Base-by-base conservation (phyloP, 2,888 invertebrate species). In the Anodontia alba region DNA sequence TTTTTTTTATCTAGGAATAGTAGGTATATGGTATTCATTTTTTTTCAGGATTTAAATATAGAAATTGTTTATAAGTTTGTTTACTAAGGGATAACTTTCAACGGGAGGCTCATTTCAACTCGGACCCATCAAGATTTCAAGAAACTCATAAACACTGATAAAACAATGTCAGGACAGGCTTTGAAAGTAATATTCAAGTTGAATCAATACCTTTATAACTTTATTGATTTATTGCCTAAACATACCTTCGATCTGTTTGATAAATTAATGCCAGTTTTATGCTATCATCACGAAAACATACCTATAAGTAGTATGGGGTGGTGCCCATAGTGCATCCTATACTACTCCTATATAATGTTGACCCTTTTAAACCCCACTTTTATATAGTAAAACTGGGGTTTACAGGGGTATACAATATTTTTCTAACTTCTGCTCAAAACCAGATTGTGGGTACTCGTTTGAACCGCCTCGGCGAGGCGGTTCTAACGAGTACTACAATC, bases 51-150 rank as follows among this genome's bases (percentile, higher is more conserved):
- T 26, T n/a, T 17, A 23, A 10, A 26, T 5, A 29, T 71, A 17
- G 46, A 71, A 51, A 71, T 71, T 49, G 71, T 71, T 8, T n/a
- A 51, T 7, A 71, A 43, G 31, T 71, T 71, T 33, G 33, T 31
- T 15, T 51, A 51, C 38, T 29, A 51, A 31, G 71, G 71, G 12
- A 71, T 71, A 2, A 17, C n/a, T 71, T 71, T 31, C 31, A 8
- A 51, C 51, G 0, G 71, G 71, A 31, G 71, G 71, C 10, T 71
- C 71, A 26, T 71, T 71, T 49, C n/a, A n/a, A n/a, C n/a, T n/a
- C n/a, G n/a, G n/a, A n/a, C n/a, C n/a, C n/a, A n/a, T n/a, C n/a
- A n/a, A n/a, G n/a, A n/a, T n/a, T n/a, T n/a, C n/a, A n/a, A n/a
- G n/a, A n/a, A n/a, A n/a, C n/a, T n/a, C n/a, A 23, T 5, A 15